Evolutionary conservation across 2,888 invertebrate genomes (phyloP).

Genomic region (Dexiosoma caninum): DNA sequence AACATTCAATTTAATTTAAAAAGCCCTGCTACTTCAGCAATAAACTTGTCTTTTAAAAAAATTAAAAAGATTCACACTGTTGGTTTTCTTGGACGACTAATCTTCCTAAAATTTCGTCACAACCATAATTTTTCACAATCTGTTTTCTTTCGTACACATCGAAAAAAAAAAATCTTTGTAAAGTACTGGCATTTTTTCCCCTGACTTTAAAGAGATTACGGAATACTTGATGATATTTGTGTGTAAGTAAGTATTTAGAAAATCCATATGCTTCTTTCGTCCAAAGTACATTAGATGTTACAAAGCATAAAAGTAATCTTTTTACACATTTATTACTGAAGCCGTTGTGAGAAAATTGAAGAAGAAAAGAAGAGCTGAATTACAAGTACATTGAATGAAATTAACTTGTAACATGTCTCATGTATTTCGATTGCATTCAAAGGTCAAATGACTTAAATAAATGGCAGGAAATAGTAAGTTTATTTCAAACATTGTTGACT

Average conservation of each 20-base stretch:
- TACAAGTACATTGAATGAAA: neutral
- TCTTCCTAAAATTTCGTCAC: neutral
- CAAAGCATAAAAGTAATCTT: constrained; percentile 43
- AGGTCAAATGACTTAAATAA: constrained; percentile 41
- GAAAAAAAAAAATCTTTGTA: neutral
- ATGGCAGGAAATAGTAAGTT: constrained; percentile 1
- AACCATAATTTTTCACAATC: neutral
- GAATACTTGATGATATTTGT: constrained; percentile 32
- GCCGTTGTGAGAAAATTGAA: neutral
- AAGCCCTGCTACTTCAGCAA: too few species aligned
- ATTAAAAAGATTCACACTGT: too few species aligned
- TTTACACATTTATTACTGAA: constrained; percentile 33
- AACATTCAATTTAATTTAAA: too few species aligned
- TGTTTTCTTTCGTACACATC: neutral
- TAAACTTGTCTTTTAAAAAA: too few species aligned
- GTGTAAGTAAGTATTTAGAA: constrained; percentile 2
- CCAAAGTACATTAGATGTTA: neutral
- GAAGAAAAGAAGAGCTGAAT: neutral
- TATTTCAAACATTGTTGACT: too few species aligned
- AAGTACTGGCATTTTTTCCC: neutral
- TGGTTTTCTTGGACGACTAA: too few species aligned
- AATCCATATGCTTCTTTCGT: constrained; percentile 11
- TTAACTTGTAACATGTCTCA: constrained; percentile 15
- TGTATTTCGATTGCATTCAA: constrained; percentile 18
- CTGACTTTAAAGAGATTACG: constrained; percentile 24